These are phyloP conservation scores for Lasioglossum leucozonium DNA, from an alignment of 2,888 invertebrate genomes.

Conservation along the genomic window DNA sequence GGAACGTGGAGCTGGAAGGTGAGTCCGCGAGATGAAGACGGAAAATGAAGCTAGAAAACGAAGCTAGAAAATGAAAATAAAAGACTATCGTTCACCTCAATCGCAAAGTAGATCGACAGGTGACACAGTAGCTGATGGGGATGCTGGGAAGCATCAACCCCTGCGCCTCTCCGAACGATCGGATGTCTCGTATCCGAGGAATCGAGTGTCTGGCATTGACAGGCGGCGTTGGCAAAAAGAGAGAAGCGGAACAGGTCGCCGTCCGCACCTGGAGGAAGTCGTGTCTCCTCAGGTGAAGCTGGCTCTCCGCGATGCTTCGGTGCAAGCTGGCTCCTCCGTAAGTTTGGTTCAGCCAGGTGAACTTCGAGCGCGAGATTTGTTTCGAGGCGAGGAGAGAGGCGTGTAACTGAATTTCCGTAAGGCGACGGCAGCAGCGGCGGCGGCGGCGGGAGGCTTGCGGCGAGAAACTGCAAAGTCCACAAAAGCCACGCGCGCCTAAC, in stretches of 20 bases:
- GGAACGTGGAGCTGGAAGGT: background rate
- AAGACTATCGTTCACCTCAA: background rate
- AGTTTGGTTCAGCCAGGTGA: background rate
- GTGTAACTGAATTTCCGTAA: constrained; percentile 36
- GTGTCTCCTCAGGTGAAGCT: constrained; percentile 48
- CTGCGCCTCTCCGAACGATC: constrained; percentile 69
- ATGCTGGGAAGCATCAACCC: background rate
- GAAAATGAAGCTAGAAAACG: background rate
- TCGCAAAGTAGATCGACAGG: background rate
- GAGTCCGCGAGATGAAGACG: background rate
- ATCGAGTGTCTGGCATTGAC: constrained; percentile 81
- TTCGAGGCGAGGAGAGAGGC: background rate
- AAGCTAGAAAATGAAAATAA: background rate
- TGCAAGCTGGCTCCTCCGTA: background rate
- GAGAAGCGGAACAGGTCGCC: constrained; percentile 66
- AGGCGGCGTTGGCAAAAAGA: constrained; percentile 26
- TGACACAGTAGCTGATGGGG: background rate
- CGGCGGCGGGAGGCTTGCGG: background rate
- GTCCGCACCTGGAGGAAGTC: constrained; percentile 63
- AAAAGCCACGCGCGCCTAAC: constrained; percentile 78
- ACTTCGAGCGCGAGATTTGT: background rate
- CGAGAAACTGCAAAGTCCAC: constrained; percentile 58
- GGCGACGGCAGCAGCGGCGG: background rate
- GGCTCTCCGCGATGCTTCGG: background rate
- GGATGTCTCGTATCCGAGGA: constrained; percentile 74